Percentiles rank a stretch among this genome's conserved stretches.
Evolutionary conservation across 2,888 invertebrate species (phyloP).

Genomic region (Candidula unifasciata): DNA sequence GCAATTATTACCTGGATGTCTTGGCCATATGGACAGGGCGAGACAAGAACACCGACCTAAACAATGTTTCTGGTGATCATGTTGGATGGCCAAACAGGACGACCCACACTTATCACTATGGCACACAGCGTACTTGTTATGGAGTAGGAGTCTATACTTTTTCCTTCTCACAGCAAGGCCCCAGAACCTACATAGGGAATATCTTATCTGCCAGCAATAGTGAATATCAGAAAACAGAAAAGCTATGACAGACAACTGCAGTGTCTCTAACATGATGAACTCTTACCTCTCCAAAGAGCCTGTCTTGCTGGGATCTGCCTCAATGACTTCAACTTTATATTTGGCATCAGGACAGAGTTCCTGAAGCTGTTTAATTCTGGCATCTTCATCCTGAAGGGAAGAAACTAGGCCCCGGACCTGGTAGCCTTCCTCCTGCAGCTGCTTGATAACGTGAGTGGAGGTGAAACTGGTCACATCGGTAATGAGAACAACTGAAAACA

Average conservation of each 20-base stretch:
- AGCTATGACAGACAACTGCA: background rate
- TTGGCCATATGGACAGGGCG: too few relatives aligned
- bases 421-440: slow-evolving; percentile 79
- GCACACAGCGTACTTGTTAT: too few relatives aligned
- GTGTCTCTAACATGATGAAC: background rate
- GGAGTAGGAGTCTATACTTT: too few relatives aligned
- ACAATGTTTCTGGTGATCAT: too few relatives aligned
- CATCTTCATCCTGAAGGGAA: slow-evolving; percentile 74
- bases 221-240: background rate
- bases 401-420: slow-evolving; percentile 79
- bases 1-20: too few relatives aligned
- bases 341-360: slow-evolving; percentile 76
- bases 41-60: too few relatives aligned
- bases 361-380: slow-evolving; percentile 73
- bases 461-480: slow-evolving; percentile 80
- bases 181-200: too few relatives aligned
- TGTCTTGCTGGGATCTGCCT: slow-evolving; percentile 79
- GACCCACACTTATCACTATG: too few relatives aligned
- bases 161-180: too few relatives aligned
- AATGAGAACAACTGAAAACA: slow-evolving; percentile 77
- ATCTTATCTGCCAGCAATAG: too few relatives aligned
- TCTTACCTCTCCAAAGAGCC: slow-evolving; percentile 75
- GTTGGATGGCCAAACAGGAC: too few relatives aligned
- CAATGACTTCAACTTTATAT: slow-evolving; percentile 78
- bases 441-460: slow-evolving; percentile 79